Base-by-base conservation (phyloP, 1,140 invertebrate genomes). In the Diorhabda sublineata region DNA sequence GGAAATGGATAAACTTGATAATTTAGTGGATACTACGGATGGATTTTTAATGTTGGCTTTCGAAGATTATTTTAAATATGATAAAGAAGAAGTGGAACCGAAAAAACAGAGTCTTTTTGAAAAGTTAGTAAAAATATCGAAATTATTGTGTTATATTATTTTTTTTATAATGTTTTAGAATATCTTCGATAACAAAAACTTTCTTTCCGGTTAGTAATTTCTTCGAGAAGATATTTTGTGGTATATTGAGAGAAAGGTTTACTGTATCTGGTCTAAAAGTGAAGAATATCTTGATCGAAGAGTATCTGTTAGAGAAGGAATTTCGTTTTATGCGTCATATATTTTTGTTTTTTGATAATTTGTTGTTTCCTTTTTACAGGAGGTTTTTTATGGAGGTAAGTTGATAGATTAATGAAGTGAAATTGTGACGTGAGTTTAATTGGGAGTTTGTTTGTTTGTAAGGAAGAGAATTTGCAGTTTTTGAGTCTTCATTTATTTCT, bases 301-400 rank as follows among this genome's bases (percentile, higher is more conserved):
- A 87, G 64, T 84, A 84, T 68, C 81, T 83, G 72, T 70, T 87
- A 4, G 82, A 83, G 47, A 78, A 77, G 47, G 82, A 86, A 70
- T 77, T 87, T 47, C 80, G 81, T 57, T 75, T 85, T 64, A 79
- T 87, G 74, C 81, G 82, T 68, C 82, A 79, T n/a, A 79, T 89
- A 69, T 89, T 86, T 72, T 82, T 90, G 75, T 88, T 90, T 85
- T 85, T 86, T 75, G 88, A 87, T 47, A 86, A 89, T 71, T 76
- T 87, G 8, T 85, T 89, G 82, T 87, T 85, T 74, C 84, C 85
- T 67, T 88, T 89, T 76, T 88, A 86, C 69, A 82, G 83, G 41
- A 78, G 82, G 57, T 81, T 87, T 45, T 88, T 88, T 82, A 73
- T 83, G 8, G 85, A 86, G 81, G 87, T 88, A 69, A 72, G 64